These are phyloP conservation scores for Drosophila ficusphila DNA, from an alignment of 1,140 invertebrate genomes.

Conservation along the genomic window DNA sequence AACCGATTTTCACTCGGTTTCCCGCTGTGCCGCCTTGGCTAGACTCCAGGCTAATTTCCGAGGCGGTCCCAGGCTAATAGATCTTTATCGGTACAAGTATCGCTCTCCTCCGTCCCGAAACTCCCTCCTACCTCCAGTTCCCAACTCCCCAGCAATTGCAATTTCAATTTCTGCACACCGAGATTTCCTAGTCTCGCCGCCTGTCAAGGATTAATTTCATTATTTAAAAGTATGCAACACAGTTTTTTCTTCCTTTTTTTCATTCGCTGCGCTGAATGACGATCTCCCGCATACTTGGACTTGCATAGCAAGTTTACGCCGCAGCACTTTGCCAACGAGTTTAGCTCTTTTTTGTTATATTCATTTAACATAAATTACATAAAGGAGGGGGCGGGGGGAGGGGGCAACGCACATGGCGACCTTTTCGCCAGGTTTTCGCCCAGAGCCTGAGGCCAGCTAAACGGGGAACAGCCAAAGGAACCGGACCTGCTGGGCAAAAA, in stretches of 20 bases:
- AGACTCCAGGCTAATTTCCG: slow-evolving; percentile 39
- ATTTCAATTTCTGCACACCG: slow-evolving; percentile 53
- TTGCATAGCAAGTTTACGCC: slow-evolving; percentile 74
- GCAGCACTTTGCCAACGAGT: slow-evolving; percentile 66
- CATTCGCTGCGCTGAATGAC: slow-evolving; percentile 20
- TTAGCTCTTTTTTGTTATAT: slow-evolving; percentile 77
- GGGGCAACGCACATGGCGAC: slow-evolving; percentile 49
- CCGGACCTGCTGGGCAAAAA: slow-evolving; percentile 46
- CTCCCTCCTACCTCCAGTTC: background rate
- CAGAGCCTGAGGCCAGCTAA: slow-evolving; percentile 49
- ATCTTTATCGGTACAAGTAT: slow-evolving; percentile 66
- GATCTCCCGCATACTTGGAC: slow-evolving; percentile 75
- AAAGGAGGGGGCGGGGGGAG: slow-evolving; percentile 35
- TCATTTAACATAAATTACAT: slow-evolving; percentile 83
- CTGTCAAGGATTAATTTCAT: slow-evolving; percentile 84
- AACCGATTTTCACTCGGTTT: slow-evolving; percentile 27
- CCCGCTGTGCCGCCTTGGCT: slow-evolving; percentile 45
- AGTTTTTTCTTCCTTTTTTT: slow-evolving; percentile 26
- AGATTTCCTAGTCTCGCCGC: slow-evolving; percentile 60
- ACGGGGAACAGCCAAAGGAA: slow-evolving; percentile 41
- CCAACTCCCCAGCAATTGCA: slow-evolving; percentile 49
- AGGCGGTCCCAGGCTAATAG: slow-evolving; percentile 58
- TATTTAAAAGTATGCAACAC: slow-evolving; percentile 67
- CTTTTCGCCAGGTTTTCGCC: slow-evolving; percentile 67
- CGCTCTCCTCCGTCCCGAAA: background rate